phyloP scores from a whole-genome alignment of 1,140 invertebrate genomes.

The Bombus waltoni region DNA sequence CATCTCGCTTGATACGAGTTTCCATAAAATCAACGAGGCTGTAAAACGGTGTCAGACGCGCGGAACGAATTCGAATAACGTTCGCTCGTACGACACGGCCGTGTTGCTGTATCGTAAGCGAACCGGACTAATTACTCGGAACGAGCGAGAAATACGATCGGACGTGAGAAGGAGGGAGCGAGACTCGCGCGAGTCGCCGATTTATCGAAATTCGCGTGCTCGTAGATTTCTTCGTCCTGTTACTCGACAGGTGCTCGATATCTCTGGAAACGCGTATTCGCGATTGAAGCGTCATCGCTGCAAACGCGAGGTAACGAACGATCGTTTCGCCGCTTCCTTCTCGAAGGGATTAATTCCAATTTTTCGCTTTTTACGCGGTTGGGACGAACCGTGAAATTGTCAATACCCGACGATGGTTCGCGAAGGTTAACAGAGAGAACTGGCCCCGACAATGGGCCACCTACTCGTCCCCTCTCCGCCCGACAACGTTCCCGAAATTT shows the following conservation, averaged over 20 bases:
- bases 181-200: neutral
- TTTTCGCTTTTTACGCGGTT: constrained; percentile 33
- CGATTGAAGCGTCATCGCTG: no score
- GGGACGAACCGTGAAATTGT: constrained; percentile 62
- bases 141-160: neutral
- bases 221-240: neutral
- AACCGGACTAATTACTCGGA: neutral
- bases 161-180: neutral
- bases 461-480: constrained; percentile 34
- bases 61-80: constrained; percentile 8
- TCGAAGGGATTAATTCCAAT: neutral
- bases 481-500: constrained; percentile 52
- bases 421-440: constrained; percentile 62
- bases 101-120: neutral
- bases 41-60: constrained; percentile 36
- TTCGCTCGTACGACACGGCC: neutral
- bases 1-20: neutral
- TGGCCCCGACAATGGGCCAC: constrained; percentile 65
- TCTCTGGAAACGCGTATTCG: no score
- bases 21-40: constrained; percentile 65
- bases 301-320: no score
- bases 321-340: constrained; percentile 45
- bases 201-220: neutral
- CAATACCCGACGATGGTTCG: constrained; percentile 37
- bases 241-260: no score